Evolutionary conservation across 2,888 invertebrate species (phyloP), one percentile per base, ranked within the genome.

Genomic region (Polylopha cassiicola): DNA sequence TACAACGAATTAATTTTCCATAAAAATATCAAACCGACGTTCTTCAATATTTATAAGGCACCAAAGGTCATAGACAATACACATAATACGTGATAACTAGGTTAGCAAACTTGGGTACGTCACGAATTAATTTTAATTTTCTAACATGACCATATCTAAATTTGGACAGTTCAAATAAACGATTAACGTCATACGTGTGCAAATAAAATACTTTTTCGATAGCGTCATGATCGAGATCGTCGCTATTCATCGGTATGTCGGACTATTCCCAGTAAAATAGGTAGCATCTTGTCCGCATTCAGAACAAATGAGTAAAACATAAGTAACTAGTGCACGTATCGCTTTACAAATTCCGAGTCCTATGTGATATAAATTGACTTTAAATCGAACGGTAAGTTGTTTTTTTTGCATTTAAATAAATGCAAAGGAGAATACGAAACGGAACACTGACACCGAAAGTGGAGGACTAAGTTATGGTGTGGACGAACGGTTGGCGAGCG

Each of bases 401-500:
- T 18, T 29, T 11, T n/a, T n/a, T n/a, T n/a, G n/a, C n/a, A n/a
- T n/a, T 26, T 27, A 16, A 39, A 21, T 33, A 10, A 18, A 15
- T 14, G 20, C 20, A 18, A 4, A 15, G 36, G 30, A 41, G n/a
- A n/a, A n/a, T n/a, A 30, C 28, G 34, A 33, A 29, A 30, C 14
- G 30, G 21, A 26, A 27, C 20, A 29, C 23, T 8, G 24, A 23
- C 36, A 24, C 11, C 23, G 22, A 36, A 34, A 18, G 41, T 41
- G 41, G 29, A 36, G 30, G 24, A 51, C 48, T 37, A 51, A 64
- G 58, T 69, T 69, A 72, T 64, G 55, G 66, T 63, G 65, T 66
- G 71, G 66, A 67, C 68, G 67, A 64, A 64, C 65, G 68, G 68
- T 71, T 66, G 52, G 57, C 53, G 43, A 71, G 65, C 79, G 81